Base-by-base conservation (phyloP, 2,888 invertebrate species). In the Tortrix viridana region DNA sequence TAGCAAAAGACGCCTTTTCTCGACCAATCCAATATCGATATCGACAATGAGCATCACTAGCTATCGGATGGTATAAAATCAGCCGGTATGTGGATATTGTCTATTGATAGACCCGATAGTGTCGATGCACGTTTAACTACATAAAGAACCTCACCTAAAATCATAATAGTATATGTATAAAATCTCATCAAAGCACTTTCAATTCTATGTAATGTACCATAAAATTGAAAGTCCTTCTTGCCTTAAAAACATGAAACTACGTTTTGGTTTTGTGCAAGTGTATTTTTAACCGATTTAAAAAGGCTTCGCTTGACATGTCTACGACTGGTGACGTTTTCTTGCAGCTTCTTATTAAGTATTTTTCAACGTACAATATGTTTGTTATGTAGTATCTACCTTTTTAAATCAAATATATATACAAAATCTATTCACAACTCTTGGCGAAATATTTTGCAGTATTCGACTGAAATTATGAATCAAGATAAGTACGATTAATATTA, bases 61-160 rank as follows among this genome's bases (percentile, higher is more conserved):
- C 23, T 54, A 53, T 59, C 59, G 26, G 41, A 58, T 59, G 43
- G 58, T 64, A 58, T 63, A 58, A 58, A 57, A 63, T 47, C 59
- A 18, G 52, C 48, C 22, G 60, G 65, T 65, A 60, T 65, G 65
- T 65, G 49, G 56, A 56, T 50, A 65, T 56, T 57, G 60, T 65
- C 65, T 65, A 61, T 65, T 50, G 60, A 65, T 65, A 65, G 65
- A 65, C 48, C 14, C 14, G 63, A 62, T 62, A 62, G 53, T 58
- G 57, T 63, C 53, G 63, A 58, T 18, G 57, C 22, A 58, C 52
- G 50, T 47, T 48, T 58, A 53, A 57, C 37, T 50, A 37, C 60
- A 32, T 43, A 44, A 41, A 38, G 18, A 20, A 47, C 26, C 41
- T 41, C 41, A 2, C 12, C 12, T 12, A 12, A 32, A 32, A 32